Evolutionary conservation across 2,113 vertebrate species (phyloP), one percentile per base, ranked within the genome.

Genomic region (Willisornis vidua): DNA sequence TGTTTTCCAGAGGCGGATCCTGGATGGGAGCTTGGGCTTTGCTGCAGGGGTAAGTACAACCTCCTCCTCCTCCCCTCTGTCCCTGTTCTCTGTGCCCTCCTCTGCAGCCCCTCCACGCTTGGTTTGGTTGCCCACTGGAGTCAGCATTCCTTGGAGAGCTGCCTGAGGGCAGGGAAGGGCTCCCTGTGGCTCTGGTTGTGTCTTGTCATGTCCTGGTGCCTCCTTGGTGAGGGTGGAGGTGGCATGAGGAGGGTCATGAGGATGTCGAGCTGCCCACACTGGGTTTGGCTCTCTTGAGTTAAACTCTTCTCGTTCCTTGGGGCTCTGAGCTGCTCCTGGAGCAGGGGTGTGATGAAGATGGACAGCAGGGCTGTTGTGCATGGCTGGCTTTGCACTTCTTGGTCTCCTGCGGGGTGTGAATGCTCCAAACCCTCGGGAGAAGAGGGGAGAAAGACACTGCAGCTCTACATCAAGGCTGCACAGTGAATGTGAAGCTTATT

Each of bases 21-120:
- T 99, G 54, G 99, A 99, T 97, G 99, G 99, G 82, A 99, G 99
- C 96, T 97, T 99, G 66, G 99, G 99, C 82, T 99, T 99, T 41
- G 99, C 99, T 1, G 99, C 99, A 1, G 99, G 99, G 99, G 99
- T 99, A 86, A 99, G 98, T 98, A 58, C 59, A 35, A 19, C 85
- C 1, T 26, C 71, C 10, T 61, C 10, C 29, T 59, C 1, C 39
- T 67, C 23, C 19, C 46, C 35, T 22, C 31, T 35, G 58, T 49
- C 55, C 55, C 0, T 33, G 3, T 1, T 18, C 80, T n/a, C 65
- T 71, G 41, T 19, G n/a, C 54, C 23, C 8, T 45, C 77, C 46
- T 25, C 57, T 12, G 71, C 9, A 39, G 67, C 51, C n/a, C 14
- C 6, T 5, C 17, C 43, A 7, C 0, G 20, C 57, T 18, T 9